phyloP scores from a whole-genome alignment of 2,797 vertebrate genomes.

The Catamblyrhynchus diadema region DNA sequence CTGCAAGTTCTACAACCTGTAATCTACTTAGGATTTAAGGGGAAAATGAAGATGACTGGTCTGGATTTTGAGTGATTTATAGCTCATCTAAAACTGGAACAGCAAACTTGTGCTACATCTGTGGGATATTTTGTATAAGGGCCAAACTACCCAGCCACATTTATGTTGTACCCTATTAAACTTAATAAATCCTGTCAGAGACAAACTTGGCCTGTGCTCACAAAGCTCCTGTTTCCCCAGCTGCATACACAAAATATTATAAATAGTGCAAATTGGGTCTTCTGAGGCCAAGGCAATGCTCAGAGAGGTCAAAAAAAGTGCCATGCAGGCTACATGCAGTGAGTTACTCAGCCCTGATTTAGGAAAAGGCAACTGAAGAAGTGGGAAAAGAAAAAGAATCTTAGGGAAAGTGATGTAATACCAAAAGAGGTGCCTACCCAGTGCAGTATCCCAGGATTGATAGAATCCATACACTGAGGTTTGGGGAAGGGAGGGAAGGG shows the following conservation, averaged over 20 bases:
- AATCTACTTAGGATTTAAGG: not conserved
- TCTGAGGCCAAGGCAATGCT: not conserved
- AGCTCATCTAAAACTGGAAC: not conserved
- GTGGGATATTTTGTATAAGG: not conserved
- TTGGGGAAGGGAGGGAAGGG: not conserved
- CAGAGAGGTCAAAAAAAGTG: not conserved
- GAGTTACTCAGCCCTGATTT: not conserved
- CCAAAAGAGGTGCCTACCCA: not conserved
- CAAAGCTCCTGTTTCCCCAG: not conserved
- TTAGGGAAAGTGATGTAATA: not conserved
- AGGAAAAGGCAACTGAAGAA: not conserved
- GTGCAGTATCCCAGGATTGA: not conserved
- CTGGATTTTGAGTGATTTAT: not conserved
- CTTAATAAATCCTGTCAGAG: not conserved
- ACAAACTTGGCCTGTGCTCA: not conserved
- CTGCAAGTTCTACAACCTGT: not conserved
- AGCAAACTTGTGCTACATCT: not conserved
- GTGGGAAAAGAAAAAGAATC: not conserved
- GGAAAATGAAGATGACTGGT: not conserved
- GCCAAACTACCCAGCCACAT: not conserved
- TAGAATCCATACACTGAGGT: rapidly evolving
- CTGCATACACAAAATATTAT: not conserved
- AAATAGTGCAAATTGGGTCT: not conserved
- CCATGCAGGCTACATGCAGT: not conserved
- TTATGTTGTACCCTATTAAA: not conserved